These are phyloP conservation scores for Biston stratarius DNA, from an alignment of 2,888 invertebrate species.

Conservation along the genomic window DNA sequence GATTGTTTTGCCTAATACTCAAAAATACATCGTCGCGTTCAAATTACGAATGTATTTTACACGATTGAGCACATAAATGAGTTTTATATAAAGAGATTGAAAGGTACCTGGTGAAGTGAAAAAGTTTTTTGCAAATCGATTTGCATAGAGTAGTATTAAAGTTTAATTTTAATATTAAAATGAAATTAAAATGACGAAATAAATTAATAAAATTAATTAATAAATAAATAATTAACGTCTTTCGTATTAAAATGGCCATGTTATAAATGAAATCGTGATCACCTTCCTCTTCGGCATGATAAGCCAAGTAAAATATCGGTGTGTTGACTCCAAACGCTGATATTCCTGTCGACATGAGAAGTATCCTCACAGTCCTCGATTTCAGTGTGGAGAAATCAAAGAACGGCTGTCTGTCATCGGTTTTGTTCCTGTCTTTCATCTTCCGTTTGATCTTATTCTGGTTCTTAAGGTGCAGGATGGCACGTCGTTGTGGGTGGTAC, in stretches of 20 bases:
- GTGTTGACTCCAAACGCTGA: conserved; percentile 94
- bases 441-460: conserved; percentile 91
- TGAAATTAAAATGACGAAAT: too few species aligned
- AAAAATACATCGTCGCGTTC: too few species aligned
- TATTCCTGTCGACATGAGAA: conserved; percentile 93
- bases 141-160: too few species aligned
- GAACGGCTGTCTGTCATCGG: conserved; percentile 93
- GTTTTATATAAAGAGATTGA: too few species aligned
- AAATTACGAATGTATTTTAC: too few species aligned
- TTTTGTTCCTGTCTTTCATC: conserved; percentile 92
- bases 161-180: too few species aligned
- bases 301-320: conserved; percentile 93
- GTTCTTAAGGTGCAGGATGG: conserved; percentile 95
- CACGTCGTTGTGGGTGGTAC: conserved; percentile 94
- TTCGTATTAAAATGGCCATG: not conserved
- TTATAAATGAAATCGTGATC: conserved; percentile 24
- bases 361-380: conserved; percentile 93
- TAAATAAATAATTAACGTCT: too few species aligned
- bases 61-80: too few species aligned
- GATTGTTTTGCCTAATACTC: too few species aligned
- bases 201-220: too few species aligned
- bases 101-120: too few species aligned
- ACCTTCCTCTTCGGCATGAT: conserved; percentile 92
- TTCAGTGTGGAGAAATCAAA: conserved; percentile 94
- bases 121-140: too few species aligned